phyloP scores from a whole-genome alignment of 2,113 vertebrate species.

The Callionymus lyra region DNA sequence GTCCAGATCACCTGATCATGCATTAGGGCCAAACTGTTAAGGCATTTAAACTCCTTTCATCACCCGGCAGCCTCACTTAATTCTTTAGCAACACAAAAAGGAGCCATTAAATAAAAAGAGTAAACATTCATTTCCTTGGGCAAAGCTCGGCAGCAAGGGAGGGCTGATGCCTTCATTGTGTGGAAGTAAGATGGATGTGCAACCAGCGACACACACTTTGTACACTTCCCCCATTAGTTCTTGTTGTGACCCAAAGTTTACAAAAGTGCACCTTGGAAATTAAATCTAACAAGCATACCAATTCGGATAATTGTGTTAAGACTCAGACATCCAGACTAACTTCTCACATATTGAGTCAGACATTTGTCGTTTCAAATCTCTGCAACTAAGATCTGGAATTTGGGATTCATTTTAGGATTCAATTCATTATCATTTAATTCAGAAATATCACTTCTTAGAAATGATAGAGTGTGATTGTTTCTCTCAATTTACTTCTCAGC shows the following conservation, averaged over 20 bases:
- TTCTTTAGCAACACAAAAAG: constrained; percentile 13
- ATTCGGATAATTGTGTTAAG: too few species aligned
- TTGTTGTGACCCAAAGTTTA: not conserved
- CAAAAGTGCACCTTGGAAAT: constrained; percentile 2
- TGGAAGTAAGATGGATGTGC: constrained; percentile 19
- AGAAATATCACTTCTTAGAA: constrained; percentile 81
- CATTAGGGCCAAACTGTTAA: not conserved
- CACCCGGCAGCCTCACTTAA: not conserved
- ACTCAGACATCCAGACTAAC: too few species aligned
- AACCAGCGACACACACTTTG: constrained; percentile 5
- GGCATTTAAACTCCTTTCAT: not conserved
- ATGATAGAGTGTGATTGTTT: constrained; percentile 59
- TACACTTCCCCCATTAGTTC: constrained; percentile 1
- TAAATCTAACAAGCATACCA: too few species aligned
- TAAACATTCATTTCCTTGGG: constrained; percentile 25
- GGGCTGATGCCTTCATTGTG: constrained; percentile 20
- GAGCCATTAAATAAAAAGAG: constrained; percentile 21
- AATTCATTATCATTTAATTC: constrained; percentile 69
- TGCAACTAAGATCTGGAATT: constrained; percentile 56
- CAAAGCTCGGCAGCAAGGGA: constrained; percentile 11
- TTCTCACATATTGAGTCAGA: too few species aligned
- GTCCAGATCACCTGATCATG: constrained; percentile 5
- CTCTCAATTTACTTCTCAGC: constrained; percentile 68
- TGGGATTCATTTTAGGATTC: constrained; percentile 61
- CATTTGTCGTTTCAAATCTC: constrained; percentile 13